phyloP scores from a whole-genome alignment of 2,888 invertebrate species.

The Hirtodrosophila duncani region DNA sequence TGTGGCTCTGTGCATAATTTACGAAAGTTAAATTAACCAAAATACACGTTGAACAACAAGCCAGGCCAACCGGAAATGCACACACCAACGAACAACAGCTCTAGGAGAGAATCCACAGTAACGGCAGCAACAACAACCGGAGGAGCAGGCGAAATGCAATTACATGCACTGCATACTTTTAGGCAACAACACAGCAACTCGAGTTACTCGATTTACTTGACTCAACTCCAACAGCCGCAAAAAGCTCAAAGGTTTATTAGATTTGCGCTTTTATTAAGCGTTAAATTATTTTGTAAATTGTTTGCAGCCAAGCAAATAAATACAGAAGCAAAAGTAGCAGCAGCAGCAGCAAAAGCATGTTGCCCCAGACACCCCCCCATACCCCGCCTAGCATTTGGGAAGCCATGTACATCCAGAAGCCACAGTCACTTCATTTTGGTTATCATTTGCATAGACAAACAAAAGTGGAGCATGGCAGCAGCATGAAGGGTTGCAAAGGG shows the following conservation, averaged over 20 bases:
- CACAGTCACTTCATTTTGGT: slow-evolving; percentile 57
- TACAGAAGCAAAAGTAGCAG: too few relatives aligned
- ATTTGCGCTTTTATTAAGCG: slow-evolving; percentile 70
- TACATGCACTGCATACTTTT: slow-evolving; percentile 64
- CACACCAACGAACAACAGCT: slow-evolving; percentile 16
- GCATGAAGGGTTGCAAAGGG: too few relatives aligned
- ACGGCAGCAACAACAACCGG: slow-evolving; percentile 12
- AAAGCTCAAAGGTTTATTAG: slow-evolving; percentile 72
- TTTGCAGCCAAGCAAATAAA: slow-evolving; percentile 62
- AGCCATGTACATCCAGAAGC: too few relatives aligned
- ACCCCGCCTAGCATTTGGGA: too few relatives aligned
- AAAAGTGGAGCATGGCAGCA: slow-evolving; percentile 1
- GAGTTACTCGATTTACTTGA: too few relatives aligned
- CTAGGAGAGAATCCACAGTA: too few relatives aligned
- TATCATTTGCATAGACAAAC: slow-evolving; percentile 63
- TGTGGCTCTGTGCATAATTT: slow-evolving; percentile 60
- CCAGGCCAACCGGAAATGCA: slow-evolving; percentile 44
- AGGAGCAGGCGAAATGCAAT: slow-evolving; percentile 56
- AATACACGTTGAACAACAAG: slow-evolving; percentile 61
- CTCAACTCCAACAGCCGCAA: slow-evolving; percentile 59
- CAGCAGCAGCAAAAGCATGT: too few relatives aligned
- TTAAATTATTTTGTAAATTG: slow-evolving; percentile 71
- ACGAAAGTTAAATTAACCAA: slow-evolving; percentile 74
- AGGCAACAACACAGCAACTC: too few relatives aligned
- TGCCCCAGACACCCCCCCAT: too few relatives aligned